Percentiles rank a stretch among this genome's conserved stretches.
Conservation (phyloP, 2,113 vertebrate genomes). For the Tapirus terrestris region DNA sequence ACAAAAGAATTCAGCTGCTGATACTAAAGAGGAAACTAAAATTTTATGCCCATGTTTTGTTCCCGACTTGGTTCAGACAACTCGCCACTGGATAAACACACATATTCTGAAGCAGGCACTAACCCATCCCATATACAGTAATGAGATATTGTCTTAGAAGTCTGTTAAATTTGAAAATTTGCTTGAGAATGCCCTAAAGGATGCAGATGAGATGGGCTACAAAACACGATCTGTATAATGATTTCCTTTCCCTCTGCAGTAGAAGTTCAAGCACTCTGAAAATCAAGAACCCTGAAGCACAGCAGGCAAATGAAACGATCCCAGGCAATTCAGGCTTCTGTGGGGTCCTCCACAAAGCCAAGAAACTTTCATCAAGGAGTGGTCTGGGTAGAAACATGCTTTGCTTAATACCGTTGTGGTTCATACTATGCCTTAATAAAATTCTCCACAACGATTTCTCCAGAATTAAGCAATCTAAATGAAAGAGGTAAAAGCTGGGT, state of each 20-base stretch:
- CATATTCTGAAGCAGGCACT: background rate
- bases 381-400: slow-evolving; percentile 69
- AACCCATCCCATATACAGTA: background rate
- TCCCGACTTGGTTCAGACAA: background rate
- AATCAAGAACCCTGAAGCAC: background rate
- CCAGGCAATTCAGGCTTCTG: slow-evolving; percentile 74
- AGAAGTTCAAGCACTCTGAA: slow-evolving; percentile 30
- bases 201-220: background rate
- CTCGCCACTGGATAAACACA: background rate
- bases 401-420: slow-evolving; percentile 79
- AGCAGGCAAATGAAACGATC: slow-evolving; percentile 53
- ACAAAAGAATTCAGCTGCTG: background rate
- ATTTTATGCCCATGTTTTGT: background rate
- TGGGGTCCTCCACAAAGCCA: slow-evolving; percentile 82
- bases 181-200: background rate
- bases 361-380: slow-evolving; percentile 82
- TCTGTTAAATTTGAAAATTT: background rate
- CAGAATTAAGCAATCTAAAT: slow-evolving; percentile 78
- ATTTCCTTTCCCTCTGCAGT: background rate
- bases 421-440: slow-evolving; percentile 60
- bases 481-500: slow-evolving; percentile 55
- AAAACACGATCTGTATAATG: background rate
- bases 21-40: background rate
- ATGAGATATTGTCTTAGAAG: background rate
- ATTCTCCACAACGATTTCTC: slow-evolving; percentile 81